These are phyloP conservation scores for Hemicordylus capensis DNA, from an alignment of 2,113 vertebrate species.

Conservation along the genomic window DNA sequence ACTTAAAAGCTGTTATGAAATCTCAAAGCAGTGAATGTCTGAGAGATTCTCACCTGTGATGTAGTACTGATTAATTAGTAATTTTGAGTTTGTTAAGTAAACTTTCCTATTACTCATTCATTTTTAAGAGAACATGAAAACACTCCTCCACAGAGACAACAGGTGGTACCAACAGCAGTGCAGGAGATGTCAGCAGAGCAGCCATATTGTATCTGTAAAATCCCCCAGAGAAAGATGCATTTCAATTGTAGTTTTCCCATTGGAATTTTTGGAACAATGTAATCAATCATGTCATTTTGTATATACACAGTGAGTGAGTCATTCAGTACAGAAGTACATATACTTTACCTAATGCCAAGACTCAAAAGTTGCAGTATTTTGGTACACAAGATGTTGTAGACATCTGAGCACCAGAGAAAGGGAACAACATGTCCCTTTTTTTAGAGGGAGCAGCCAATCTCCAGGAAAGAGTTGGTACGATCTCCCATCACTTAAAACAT, in stretches of 20 bases:
- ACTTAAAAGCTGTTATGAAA: neutral
- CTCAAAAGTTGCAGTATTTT: constrained; percentile 19
- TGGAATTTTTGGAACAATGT: constrained; percentile 45
- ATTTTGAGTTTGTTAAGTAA: neutral
- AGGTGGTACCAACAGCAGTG: neutral
- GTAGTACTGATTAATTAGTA: neutral
- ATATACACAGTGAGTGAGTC: constrained; percentile 32
- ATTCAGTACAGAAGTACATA: constrained; percentile 22
- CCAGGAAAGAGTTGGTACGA: neutral
- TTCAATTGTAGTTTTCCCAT: constrained; percentile 26
- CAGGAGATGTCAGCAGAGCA: neutral
- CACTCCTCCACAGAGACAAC: neutral
- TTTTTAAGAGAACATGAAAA: neutral
- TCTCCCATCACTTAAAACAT: constrained; percentile 5
- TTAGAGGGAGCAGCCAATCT: constrained; percentile 42
- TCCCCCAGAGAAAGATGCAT: rapidly evolving
- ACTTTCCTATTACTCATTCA: neutral
- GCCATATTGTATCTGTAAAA: neutral
- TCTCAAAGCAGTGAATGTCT: neutral
- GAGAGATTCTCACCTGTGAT: neutral
- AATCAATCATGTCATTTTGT: neutral
- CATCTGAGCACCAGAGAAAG: neutral
- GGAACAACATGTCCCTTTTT: constrained; percentile 36
- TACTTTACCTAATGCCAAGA: constrained; percentile 28
- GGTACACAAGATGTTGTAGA: constrained; percentile 28